Evolutionary conservation across 2,797 vertebrate genomes (phyloP), one percentile per base, ranked within the genome.

Genomic region (Psittacula echo): DNA sequence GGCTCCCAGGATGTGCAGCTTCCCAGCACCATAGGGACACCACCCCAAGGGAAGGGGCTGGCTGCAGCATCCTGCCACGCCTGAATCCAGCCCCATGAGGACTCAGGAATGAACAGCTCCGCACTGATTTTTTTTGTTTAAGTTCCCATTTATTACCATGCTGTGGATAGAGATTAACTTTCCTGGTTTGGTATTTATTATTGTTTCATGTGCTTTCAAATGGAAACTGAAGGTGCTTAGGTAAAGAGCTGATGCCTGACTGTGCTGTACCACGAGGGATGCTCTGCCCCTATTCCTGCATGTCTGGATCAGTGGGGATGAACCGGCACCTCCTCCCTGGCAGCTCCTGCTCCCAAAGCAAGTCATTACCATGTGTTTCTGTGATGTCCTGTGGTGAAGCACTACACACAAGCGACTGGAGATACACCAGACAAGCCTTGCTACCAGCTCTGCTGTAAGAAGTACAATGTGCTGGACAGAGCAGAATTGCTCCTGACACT

Each of bases 401-500:
- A 60, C 91, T 82, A 87, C 27, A 23, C 85, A 42, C 62, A 86
- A 96, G 72, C 84, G 95, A 96, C 94, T 88, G 23, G 93, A 83
- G 86, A 42, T 27, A 74, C 86, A 85, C 72, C 66, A 64, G 90
- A 93, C 45, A 18, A 90, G 90, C 82, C 58, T 75, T 48, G 5
- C 27, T 23, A 29, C 84, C 48, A 5, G 71, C 91, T 73, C 94
- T 14, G 64, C 95, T 10, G 87, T 20, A 86, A 14, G 11, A 47
- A 95, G 76, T 7, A 26, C 79, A 86, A 19, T 34, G 4, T 13
- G 1, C 89, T 84, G 94, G 82, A 88, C 91, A 85, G 83, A 95
- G 92, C 56, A 93, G 94, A 97, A 98, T 95, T 66, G 23, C 95
- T 95, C 93, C 21, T 92, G 94, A 97, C 96, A 81, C 92, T 3